These are phyloP conservation scores for Micromys minutus DNA, from an alignment of 2,113 vertebrate species.

Conservation along the genomic window DNA sequence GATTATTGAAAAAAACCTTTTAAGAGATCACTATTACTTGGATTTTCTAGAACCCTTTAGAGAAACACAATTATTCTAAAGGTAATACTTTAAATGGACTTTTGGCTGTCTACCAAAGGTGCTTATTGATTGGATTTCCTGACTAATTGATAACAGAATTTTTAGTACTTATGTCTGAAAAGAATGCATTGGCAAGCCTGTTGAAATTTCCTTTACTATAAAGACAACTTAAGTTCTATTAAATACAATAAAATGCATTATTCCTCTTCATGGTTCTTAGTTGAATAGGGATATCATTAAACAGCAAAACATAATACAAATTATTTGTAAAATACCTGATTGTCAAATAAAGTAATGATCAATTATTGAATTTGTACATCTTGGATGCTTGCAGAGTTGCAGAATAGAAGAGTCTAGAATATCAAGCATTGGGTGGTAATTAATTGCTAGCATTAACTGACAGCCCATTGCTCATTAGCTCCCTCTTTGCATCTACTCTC, in stretches of 20 bases:
- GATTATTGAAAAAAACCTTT: not conserved
- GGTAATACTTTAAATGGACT: conserved; percentile 32
- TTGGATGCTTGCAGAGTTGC: not conserved
- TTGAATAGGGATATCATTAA: not conserved
- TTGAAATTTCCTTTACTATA: not conserved
- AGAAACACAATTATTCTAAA: conserved; percentile 51
- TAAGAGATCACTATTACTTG: not conserved
- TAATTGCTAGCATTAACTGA: not conserved
- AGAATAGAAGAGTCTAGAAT: not conserved
- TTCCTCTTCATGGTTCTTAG: not conserved
- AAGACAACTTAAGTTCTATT: not conserved
- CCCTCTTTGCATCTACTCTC: not conserved
- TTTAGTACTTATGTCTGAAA: not conserved
- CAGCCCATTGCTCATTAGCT: not conserved
- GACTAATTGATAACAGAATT: conserved; percentile 30
- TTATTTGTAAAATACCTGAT: not conserved
- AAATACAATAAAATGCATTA: not conserved
- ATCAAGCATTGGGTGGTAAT: not conserved
- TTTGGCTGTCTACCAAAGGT: conserved; percentile 28
- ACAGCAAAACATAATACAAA: not conserved
- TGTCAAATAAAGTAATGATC: not conserved
- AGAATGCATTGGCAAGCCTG: not conserved
- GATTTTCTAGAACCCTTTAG: conserved; percentile 31
- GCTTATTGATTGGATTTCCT: conserved; percentile 43
- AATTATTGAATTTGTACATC: not conserved